Base-by-base conservation (phyloP, 2,113 vertebrate species). In the Oenanthe melanoleuca region DNA sequence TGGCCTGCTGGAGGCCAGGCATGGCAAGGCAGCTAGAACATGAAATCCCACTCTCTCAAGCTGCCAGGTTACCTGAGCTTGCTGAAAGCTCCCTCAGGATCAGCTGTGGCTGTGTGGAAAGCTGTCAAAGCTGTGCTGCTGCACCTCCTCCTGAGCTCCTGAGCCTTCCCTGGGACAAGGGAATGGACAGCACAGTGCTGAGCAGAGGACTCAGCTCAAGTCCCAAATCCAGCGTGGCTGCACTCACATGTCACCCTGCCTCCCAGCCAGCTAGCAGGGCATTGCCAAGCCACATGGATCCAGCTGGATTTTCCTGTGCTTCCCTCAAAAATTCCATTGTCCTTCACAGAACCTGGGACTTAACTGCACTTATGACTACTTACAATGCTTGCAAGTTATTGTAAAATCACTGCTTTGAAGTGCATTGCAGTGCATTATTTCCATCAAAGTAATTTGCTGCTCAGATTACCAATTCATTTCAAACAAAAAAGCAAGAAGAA, bases 171-270 rank as follows among this genome's bases (percentile, higher is more conserved):
- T 12, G 26, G 34, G 42, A 55, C 40, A 26, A 8, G 13, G 34
- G 9, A 6, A 19, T 8, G 15, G 7, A 22, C 0, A 71, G 24
- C 5, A 1, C 28, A 25, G 31, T 4, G 28, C 37, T 69, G 19
- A 31, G 24, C 40, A 56, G 34, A 74, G 19, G 11, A 42, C 8
- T 8, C 60, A 61, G 31, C 45, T 65, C 75, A 19, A 18, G 20
- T 34, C 59, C 38, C 28, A 69, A 5, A 22, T 4, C 6, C 15
- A 8, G 7, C 2, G 28, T 11, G 20, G n/a, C 20, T 80, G 59
- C 37, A 31, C 28, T 6, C 69, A 3, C 1, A 0, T 14, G 12
- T 11, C 0, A 0, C 28, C 47, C 6, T 28, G 31, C 25, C 75
- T 74, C 53, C 59, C 52, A 93, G 25, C 6, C 45, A 55, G 14